phyloP scores from a whole-genome alignment of 1,140 invertebrate species.

The Hypsibius dujardini region DNA sequence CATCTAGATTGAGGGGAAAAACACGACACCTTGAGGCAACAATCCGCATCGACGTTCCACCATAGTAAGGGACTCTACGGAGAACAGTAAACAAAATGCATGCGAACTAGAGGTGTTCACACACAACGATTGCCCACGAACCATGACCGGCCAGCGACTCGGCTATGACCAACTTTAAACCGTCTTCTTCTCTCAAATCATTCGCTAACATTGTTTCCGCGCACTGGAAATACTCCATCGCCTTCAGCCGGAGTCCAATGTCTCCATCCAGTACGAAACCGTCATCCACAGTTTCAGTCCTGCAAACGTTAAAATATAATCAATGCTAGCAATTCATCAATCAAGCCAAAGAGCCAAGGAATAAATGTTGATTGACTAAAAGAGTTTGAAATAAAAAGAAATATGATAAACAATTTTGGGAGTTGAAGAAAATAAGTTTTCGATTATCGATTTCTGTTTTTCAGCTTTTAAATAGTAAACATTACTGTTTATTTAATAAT shows the following conservation, averaged over 20 bases:
- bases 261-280: conserved; percentile 34
- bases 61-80: too few species aligned
- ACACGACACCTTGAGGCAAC: too few species aligned
- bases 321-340: too few species aligned
- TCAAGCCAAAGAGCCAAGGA: too few species aligned
- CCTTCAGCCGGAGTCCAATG: conserved; percentile 33
- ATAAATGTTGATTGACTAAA: too few species aligned
- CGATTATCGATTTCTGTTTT: too few species aligned
- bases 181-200: conserved; percentile 22
- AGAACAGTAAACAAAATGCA: conserved; percentile 19
- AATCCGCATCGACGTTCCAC: too few species aligned
- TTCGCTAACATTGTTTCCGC: conserved; percentile 33
- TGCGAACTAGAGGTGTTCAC: not conserved
- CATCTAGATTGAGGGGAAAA: conserved; percentile 13
- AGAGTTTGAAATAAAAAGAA: too few species aligned
- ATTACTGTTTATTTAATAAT: too few species aligned
- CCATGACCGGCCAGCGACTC: conserved; percentile 35
- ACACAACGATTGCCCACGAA: conserved; percentile 24
- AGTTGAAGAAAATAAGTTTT: too few species aligned
- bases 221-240: conserved; percentile 40
- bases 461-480: too few species aligned
- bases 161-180: conserved; percentile 36
- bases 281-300: conserved; percentile 28
- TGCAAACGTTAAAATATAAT: conserved; percentile 19
- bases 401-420: too few species aligned